Evolutionary conservation across 2,797 vertebrate genomes (phyloP).

Genomic region (Eptatretus atami): DNA sequence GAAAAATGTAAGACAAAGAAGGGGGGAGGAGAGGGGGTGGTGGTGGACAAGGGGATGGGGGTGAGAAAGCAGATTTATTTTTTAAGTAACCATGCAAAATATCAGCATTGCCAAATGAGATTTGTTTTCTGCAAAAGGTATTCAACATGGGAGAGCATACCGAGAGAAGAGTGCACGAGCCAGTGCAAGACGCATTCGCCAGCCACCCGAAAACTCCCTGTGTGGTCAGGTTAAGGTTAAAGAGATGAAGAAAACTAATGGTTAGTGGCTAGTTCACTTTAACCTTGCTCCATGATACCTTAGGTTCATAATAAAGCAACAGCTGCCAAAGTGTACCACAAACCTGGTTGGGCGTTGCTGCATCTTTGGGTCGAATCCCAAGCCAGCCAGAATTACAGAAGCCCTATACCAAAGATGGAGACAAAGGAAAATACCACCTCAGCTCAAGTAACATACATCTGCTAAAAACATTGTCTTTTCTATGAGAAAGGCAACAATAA

Average conservation of each 20-base stretch:
- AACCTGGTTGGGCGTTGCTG: conserved; percentile 68
- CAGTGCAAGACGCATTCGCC: conserved; percentile 83
- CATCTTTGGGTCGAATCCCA: conserved; percentile 64
- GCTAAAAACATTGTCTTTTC: background rate
- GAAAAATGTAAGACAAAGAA: conserved; percentile 6
- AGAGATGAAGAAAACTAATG: too few relatives aligned
- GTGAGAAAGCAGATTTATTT: too few relatives aligned
- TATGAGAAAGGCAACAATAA: background rate
- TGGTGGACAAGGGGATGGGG: background rate
- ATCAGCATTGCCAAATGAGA: too few relatives aligned
- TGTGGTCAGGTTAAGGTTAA: conserved; percentile 10
- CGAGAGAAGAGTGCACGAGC: conserved; percentile 67
- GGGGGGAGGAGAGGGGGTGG: background rate
- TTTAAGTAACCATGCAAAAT: too few relatives aligned
- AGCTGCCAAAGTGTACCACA: too few relatives aligned
- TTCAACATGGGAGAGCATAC: conserved; percentile 13
- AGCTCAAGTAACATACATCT: background rate
- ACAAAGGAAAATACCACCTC: background rate
- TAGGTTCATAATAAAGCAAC: too few relatives aligned
- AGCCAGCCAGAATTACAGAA: conserved; percentile 61
- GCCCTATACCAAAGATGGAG: conserved; percentile 22
- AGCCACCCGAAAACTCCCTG: conserved; percentile 90
- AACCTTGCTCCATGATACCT: too few relatives aligned
- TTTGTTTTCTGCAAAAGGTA: too few relatives aligned
- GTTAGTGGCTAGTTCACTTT: too few relatives aligned